Base-by-base conservation (phyloP, 2,888 invertebrate species). In the Dichetophora obliterata region DNA sequence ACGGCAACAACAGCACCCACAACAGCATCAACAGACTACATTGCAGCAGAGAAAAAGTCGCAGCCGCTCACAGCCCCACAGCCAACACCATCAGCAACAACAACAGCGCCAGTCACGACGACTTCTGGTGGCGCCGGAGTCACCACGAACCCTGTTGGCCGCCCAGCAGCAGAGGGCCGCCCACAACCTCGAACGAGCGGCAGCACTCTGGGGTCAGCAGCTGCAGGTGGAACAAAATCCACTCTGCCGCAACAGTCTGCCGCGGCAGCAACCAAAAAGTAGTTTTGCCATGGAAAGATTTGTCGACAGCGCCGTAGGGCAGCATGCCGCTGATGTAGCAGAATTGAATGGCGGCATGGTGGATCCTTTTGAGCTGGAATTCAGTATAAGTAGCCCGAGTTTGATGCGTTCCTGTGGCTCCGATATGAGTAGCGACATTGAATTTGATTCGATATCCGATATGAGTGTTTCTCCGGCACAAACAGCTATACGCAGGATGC, bases 181-280 rank as follows among this genome's bases (percentile, higher is more conserved):
- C 72, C 80, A 82, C 88, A 89, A 89, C 78, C 89, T 85, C 85
- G 87, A 88, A 80, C 88, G 88, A 77, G 89, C 89, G 82, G 86
- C 79, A 85, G 88, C 85, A 52, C 82, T 89, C 75, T 89, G 89
- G 89, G 89, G 89, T 43, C 86, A 85, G 68, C 86, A 88, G 78
- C 80, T 86, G 50, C 85, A 81, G 78, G 82, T 83, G 79, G 83
- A 81, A 82, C 83, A 84, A 85, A 87, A 84, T 83, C 86, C 82
- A 69, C 83, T 86, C n/a, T 87, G 88, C 80, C 87, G 84, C 88
- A 89, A 89, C 89, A 89, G 89, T 82, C 89, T 88, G 79, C 89
- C 89, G 75, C 89, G 89, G 9, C 88, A 83, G 80, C 86, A 84
- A 82, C 87, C 85, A 84, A 87, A 86, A 85, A 88, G 85, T 87